Base-by-base conservation (phyloP, 2,113 vertebrate genomes). In the Hippocampus barbouri region DNA sequence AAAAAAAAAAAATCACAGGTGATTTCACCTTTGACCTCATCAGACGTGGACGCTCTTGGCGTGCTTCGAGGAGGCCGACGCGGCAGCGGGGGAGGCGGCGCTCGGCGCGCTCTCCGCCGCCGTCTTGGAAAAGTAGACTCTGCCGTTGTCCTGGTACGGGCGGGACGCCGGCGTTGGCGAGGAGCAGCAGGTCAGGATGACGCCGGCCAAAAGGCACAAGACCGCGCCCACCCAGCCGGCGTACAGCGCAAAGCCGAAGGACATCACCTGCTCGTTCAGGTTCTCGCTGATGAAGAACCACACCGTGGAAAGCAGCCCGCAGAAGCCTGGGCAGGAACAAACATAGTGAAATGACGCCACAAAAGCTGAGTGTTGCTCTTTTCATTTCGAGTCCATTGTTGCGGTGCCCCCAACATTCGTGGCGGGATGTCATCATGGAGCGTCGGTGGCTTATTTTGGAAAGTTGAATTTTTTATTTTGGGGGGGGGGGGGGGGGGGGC, bases 31-130 rank as follows among this genome's bases (percentile, higher is more conserved):
- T 0, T 5, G 62, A 64, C 62, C 20, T n/a, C 6, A 25, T 93
- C 90, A 99, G 75, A 99, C 97, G 2, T 98, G 96, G 2, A 96
- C 96, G 1, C 95, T 99, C 89, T 98, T 99, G 70, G 97, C 96
- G 0, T 99, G 97, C 80, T 95, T 97, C 0, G 93, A 90, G 23
- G 63, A 45, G 12, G 41, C 6, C 10, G 12, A 7, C 27, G 15
- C 18, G 59, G 64, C 43, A 1, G 64, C n/a, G 8, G 34, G 34
- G 5, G 95, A 91, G 2, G 95, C 91, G 0, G 80, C 71, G 0
- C 81, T 74, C 14, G 83, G 61, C 25, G 69, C 64, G 77, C 76
- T 89, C 71, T 68, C 74, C 1, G 81, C 82, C 25, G 94, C 94
- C 64, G 91, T 89, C 2, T 96, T 97, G 59, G 95, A 94, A 60